Evolutionary conservation across 2,113 vertebrate species (phyloP).

Genomic region (Misgurnus mizolepis): DNA sequence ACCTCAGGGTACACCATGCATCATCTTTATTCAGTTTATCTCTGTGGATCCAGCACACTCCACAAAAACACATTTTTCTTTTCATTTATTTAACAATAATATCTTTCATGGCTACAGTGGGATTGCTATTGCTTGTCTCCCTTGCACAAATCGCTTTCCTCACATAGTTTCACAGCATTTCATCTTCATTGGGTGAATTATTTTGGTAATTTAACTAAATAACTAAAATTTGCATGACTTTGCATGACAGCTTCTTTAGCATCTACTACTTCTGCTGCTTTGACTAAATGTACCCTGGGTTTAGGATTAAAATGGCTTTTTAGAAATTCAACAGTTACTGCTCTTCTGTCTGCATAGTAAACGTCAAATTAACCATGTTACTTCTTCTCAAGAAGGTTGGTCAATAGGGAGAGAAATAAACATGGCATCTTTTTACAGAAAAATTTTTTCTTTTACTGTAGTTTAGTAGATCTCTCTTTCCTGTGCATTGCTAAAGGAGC

Average conservation of each 20-base stretch:
- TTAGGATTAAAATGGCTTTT: not conserved
- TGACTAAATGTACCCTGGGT: not conserved
- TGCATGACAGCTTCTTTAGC: conserved; percentile 10
- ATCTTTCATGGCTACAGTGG: not conserved
- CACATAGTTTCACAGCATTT: not conserved
- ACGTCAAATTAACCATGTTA: not conserved
- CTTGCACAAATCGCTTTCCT: not conserved
- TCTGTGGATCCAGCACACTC: conserved; percentile 44
- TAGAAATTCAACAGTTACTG: not conserved
- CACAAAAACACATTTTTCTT: conserved; percentile 22
- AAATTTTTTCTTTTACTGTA: too few species aligned
- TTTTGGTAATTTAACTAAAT: not conserved
- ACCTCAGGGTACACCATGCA: conserved; percentile 73
- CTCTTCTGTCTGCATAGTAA: not conserved
- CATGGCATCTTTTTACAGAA: too few species aligned
- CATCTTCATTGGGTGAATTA: not conserved
- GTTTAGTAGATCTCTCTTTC: too few species aligned
- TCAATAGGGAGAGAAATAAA: not conserved
- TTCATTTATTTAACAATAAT: conserved; percentile 2
- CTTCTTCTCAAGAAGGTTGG: not conserved
- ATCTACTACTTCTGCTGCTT: not conserved
- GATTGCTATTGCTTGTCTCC: not conserved
- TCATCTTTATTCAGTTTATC: conserved; percentile 49
- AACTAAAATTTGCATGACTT: not conserved
- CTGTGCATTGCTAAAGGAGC: too few species aligned